These are phyloP conservation scores for Rhinogobio ventralis DNA, from an alignment of 2,797 vertebrate genomes.

Conservation along the genomic window DNA sequence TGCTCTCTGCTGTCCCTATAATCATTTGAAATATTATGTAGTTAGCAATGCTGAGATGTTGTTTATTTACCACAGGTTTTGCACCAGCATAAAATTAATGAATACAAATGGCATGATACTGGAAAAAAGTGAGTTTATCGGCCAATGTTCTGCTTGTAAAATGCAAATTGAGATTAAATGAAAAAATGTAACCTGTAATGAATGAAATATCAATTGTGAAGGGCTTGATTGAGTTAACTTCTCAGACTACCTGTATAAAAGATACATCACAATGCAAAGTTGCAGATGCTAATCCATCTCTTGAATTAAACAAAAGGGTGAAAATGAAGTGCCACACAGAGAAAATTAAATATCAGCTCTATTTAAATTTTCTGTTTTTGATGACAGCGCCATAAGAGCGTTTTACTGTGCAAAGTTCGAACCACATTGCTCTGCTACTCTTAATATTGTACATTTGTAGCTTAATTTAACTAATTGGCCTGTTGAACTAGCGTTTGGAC, in stretches of 20 bases:
- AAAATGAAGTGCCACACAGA: constrained; percentile 17
- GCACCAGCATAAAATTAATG: constrained; percentile 14
- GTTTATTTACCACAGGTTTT: constrained; percentile 47
- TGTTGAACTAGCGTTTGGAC: constrained; percentile 25
- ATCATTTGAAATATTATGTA: constrained; percentile 36
- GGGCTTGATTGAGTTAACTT: constrained; percentile 9
- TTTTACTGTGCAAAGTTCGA: constrained; percentile 13
- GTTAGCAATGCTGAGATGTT: constrained; percentile 43
- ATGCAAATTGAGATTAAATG: constrained; percentile 19
- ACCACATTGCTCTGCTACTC: constrained; percentile 10
- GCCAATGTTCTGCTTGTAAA: constrained; percentile 27
- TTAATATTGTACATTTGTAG: constrained; percentile 23
- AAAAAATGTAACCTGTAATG: constrained; percentile 37
- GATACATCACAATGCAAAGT: constrained; percentile 13
- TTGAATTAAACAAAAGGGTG: constrained; percentile 45
- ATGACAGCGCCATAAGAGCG: not conserved
- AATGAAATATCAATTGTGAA: constrained; percentile 31
- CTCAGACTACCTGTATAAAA: not conserved
- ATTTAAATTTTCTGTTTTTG: constrained; percentile 18
- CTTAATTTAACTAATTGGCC: constrained; percentile 23
- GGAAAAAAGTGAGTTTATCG: constrained; percentile 46
- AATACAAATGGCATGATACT: constrained; percentile 45
- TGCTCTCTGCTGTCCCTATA: constrained; percentile 39
- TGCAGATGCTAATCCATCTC: constrained; percentile 33
- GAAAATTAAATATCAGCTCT: constrained; percentile 38